These are phyloP conservation scores for Mus caroli DNA, from an alignment of 2,797 vertebrate genomes.

Conservation along the genomic window DNA sequence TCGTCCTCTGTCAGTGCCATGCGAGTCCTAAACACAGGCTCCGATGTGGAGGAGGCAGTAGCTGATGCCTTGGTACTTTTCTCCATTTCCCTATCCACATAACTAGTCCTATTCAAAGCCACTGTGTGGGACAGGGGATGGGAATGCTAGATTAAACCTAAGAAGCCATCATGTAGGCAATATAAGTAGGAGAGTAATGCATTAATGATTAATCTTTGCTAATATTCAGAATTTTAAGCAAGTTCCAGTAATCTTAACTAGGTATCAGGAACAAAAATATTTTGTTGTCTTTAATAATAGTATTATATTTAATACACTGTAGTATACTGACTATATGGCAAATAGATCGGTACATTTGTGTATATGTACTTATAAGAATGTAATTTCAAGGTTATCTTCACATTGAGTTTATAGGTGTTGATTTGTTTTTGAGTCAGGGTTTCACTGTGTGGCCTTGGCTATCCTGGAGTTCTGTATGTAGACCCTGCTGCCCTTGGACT, in stretches of 20 bases:
- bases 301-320: neutral
- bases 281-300: slow-evolving; percentile 6
- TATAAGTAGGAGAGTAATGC: neutral
- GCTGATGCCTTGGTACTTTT: slow-evolving; percentile 96
- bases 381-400: slow-evolving; percentile 52
- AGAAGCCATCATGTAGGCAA: neutral
- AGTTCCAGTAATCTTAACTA: neutral
- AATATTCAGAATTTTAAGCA: slow-evolving; percentile 50
- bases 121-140: neutral
- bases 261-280: slow-evolving; percentile 33
- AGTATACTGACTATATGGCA: neutral
- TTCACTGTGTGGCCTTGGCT: neutral
- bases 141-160: neutral
- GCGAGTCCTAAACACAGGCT: slow-evolving; percentile 97
- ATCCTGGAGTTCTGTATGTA: neutral
- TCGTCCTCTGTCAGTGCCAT: slow-evolving; percentile 98
- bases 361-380: neutral
- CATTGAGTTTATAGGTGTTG: slow-evolving; percentile 4
- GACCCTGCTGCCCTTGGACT: neutral
- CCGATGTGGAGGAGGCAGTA: slow-evolving; percentile 97
- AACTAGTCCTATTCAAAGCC: neutral
- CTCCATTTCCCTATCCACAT: slow-evolving; percentile 32
- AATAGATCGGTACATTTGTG: neutral
- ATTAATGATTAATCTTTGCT: slow-evolving; percentile 40
- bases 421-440: neutral